phyloP scores from a whole-genome alignment of 1,140 invertebrate species.

The Habropoda laboriosa region DNA sequence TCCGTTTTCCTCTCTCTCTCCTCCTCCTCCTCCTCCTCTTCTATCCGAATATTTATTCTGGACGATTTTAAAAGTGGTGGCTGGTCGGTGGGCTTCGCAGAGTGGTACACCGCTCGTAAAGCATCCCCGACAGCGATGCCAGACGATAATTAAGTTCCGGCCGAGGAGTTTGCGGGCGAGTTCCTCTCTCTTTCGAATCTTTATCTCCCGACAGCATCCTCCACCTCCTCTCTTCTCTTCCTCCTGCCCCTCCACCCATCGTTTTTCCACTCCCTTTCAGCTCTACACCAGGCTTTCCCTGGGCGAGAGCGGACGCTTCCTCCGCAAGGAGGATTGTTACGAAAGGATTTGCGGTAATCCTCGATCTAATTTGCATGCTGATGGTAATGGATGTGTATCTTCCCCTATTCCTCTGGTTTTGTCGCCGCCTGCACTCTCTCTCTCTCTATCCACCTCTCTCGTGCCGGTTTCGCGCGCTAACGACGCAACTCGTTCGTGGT shows the following conservation, averaged over 20 bases:
- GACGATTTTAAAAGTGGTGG: background rate
- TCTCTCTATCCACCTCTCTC: slow-evolving; percentile 7
- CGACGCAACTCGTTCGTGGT: slow-evolving; percentile 13
- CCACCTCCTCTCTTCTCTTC: background rate
- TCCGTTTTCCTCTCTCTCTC: background rate
- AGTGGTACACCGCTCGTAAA: slow-evolving; percentile 21
- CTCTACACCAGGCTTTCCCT: slow-evolving; percentile 35
- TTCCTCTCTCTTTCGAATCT: slow-evolving; percentile 62
- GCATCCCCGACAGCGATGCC: slow-evolving; percentile 66
- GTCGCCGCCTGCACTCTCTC: slow-evolving; percentile 59
- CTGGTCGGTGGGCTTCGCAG: background rate
- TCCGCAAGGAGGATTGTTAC: slow-evolving; percentile 75
- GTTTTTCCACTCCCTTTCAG: slow-evolving; percentile 67
- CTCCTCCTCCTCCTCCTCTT: too few relatives aligned
- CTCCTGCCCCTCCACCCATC: slow-evolving; percentile 50
- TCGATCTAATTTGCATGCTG: slow-evolving; percentile 81
- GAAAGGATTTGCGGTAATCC: slow-evolving; percentile 82
- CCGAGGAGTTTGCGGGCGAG: slow-evolving; percentile 75
- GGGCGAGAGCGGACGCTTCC: slow-evolving; percentile 33
- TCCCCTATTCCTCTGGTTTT: slow-evolving; percentile 76
- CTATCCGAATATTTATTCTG: background rate
- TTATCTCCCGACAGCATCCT: slow-evolving; percentile 19
- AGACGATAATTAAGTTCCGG: slow-evolving; percentile 80
- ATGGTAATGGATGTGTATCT: slow-evolving; percentile 81
- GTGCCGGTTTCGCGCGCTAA: slow-evolving; percentile 16